Percentiles rank a stretch among this genome's conserved stretches.
These are phyloP conservation scores for Hemistola chrysoprasaria DNA, from an alignment of 2,888 invertebrate species.

Conservation along the genomic window DNA sequence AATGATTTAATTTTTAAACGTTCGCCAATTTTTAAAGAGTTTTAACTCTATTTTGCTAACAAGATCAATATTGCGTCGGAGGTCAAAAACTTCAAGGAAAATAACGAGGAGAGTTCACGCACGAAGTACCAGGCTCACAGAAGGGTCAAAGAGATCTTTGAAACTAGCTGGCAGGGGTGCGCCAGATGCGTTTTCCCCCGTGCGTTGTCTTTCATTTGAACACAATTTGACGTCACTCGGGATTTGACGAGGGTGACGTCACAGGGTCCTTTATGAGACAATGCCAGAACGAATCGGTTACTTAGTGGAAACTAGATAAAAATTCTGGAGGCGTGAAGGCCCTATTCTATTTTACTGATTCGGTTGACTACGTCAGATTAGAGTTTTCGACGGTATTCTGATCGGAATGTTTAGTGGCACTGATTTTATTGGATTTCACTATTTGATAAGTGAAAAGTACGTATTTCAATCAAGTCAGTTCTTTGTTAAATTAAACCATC, in stretches of 20 bases:
- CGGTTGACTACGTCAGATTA: no score
- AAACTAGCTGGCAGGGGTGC: slow-evolving; percentile 16
- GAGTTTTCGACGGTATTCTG: no score
- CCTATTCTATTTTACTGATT: slow-evolving; percentile 10
- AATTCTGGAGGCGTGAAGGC: slow-evolving; percentile 15
- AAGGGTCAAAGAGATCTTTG: slow-evolving; percentile 22
- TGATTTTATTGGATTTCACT: no score
- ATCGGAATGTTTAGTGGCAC: no score
- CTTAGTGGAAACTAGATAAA: slow-evolving; percentile 16
- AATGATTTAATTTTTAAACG: no score
- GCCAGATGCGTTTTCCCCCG: slow-evolving; percentile 29
- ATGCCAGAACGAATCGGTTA: slow-evolving; percentile 16
- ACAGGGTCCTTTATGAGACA: no score
- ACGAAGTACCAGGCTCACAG: slow-evolving; percentile 25
- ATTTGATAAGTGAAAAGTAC: no score
- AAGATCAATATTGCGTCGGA: no score
- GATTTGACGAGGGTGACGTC: slow-evolving; percentile 21
- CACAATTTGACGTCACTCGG: slow-evolving; percentile 28
- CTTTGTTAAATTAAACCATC: no score
- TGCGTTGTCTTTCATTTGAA: slow-evolving; percentile 29
- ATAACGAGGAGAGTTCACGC: slow-evolving; percentile 12
- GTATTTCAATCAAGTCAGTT: no score
- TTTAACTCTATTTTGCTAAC: no score
- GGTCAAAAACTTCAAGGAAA: slow-evolving; percentile 3
- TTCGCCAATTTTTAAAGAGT: no score